Evolutionary conservation across 2,888 invertebrate species (phyloP).

Genomic region (Eledona agricola): DNA sequence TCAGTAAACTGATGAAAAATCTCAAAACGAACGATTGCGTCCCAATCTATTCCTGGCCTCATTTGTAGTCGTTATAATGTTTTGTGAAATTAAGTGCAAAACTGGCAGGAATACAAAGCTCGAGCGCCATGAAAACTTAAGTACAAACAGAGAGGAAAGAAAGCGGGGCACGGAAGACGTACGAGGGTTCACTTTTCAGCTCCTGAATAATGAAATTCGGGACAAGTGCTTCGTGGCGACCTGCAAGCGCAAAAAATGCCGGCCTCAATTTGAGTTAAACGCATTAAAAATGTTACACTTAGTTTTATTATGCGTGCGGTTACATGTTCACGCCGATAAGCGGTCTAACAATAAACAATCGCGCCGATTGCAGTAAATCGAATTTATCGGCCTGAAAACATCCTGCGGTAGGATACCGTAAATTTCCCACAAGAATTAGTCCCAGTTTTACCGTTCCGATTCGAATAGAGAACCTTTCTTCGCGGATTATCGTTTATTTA

Average conservation of each 20-base stretch:
- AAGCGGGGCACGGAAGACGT: slow-evolving; percentile 23
- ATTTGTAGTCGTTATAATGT: slow-evolving; percentile 27
- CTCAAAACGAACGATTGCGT: too few relatives aligned
- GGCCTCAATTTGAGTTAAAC: slow-evolving; percentile 17
- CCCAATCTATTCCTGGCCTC: too few relatives aligned
- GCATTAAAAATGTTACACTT: slow-evolving; percentile 21
- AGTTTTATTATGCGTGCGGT: slow-evolving; percentile 13
- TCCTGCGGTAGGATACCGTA: slow-evolving; percentile 25
- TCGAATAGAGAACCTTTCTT: slow-evolving; percentile 20
- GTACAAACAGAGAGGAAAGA: slow-evolving; percentile 20
- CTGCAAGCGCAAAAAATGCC: slow-evolving; percentile 21
- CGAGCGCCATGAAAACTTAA: slow-evolving; percentile 21
- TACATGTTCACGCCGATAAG: slow-evolving; percentile 11
- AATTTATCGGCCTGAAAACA: slow-evolving; percentile 27
- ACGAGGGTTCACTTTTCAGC: slow-evolving; percentile 30
- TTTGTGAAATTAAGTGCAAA: slow-evolving; percentile 26
- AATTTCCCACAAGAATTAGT: slow-evolving; percentile 27
- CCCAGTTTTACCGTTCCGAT: slow-evolving; percentile 23
- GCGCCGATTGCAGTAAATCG: slow-evolving; percentile 25
- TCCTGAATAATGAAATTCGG: slow-evolving; percentile 28
- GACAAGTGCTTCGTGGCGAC: slow-evolving; percentile 19
- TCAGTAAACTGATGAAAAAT: too few relatives aligned
- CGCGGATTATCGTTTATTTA: slow-evolving; percentile 25
- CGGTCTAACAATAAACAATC: slow-evolving; percentile 27
- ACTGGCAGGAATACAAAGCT: slow-evolving; percentile 19